Conservation (phyloP, 2,797 vertebrate species). For the Rhinogobio ventralis region DNA sequence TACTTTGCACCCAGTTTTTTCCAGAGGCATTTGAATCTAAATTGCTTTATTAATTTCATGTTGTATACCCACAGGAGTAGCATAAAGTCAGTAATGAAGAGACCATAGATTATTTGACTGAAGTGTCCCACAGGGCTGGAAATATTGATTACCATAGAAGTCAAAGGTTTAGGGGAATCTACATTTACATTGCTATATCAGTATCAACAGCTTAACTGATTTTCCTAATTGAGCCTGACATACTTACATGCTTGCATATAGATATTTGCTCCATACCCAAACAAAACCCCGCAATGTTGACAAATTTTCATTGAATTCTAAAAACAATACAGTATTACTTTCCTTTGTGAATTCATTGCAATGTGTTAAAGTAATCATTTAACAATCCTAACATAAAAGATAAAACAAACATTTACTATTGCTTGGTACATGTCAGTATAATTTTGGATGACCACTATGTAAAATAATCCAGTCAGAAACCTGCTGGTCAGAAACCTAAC, state of each 20-base stretch:
- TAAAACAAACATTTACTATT: background rate
- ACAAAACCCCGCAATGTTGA: background rate
- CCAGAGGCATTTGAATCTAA: constrained; percentile 1
- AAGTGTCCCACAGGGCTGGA: background rate
- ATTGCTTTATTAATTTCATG: constrained; percentile 10
- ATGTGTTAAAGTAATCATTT: background rate
- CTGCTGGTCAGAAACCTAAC: background rate
- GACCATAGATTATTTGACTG: constrained; percentile 15
- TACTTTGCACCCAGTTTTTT: background rate
- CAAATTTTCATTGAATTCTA: background rate
- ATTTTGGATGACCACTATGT: background rate
- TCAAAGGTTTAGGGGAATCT: constrained; percentile 19
- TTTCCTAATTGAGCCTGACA: constrained; percentile 1
- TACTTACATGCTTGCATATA: background rate
- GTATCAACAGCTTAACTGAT: constrained; percentile 2
- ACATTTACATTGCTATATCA: constrained; percentile 34
- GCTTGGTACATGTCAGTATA: background rate
- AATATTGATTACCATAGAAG: constrained; percentile 9
- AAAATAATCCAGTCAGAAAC: background rate
- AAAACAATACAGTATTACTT: background rate
- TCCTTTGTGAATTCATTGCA: background rate
- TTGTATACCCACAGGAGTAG: background rate
- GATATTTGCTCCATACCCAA: background rate
- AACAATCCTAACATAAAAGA: background rate
- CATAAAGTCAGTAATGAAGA: constrained; percentile 26